Evolutionary conservation across 1,140 invertebrate species (phyloP), one percentile per base, ranked within the genome.

Genomic region (Meteorus sp.): DNA sequence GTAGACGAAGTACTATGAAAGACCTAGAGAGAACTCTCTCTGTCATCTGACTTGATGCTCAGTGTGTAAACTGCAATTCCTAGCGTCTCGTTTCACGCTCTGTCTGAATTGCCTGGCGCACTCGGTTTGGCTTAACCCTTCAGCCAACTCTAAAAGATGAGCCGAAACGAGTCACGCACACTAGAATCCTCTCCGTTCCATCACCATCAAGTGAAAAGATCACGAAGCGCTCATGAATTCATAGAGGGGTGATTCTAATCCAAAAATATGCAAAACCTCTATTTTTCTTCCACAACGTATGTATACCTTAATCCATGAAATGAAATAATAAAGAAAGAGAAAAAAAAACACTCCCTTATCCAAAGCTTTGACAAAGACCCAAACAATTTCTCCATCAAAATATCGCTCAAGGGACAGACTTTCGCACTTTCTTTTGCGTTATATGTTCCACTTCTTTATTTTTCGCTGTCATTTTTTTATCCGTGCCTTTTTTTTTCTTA

Each of bases 141-240:
- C 31, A 52, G 17, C 27, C 50, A 31, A n/a, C 13, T 35, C 27
- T 52, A 52, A 52, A 52, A 27, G 50, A 35, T 52, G 50, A 52
- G 31, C 19, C 27, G 31, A n/a, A 31, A 35, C 13, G 33, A 52
- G 50, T 52, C 50, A 52, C 27, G 50, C 50, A 52, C 17, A 37
- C 31, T 9, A 37, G 20, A 35, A 52, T 52, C 20, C 33, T 20
- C 20, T 15, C 15, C 27, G 11, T 52, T 52, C 35, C n/a, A 33
- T 52, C 31, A 17, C 50, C n/a, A 52, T 52, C 50, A 52, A 22
- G 35, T 39, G 35, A n/a, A 39, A 39, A 39, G 13, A 39, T 39
- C 35, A 8, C 27, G 27, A 52, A 20, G 19, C 5, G 17, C 11
- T 9, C 19, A 52, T 52, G 27, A 11, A 17, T 48, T 23, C 41